Evolutionary conservation across 1,140 invertebrate species (phyloP).

Genomic region (Panonychus citri): DNA sequence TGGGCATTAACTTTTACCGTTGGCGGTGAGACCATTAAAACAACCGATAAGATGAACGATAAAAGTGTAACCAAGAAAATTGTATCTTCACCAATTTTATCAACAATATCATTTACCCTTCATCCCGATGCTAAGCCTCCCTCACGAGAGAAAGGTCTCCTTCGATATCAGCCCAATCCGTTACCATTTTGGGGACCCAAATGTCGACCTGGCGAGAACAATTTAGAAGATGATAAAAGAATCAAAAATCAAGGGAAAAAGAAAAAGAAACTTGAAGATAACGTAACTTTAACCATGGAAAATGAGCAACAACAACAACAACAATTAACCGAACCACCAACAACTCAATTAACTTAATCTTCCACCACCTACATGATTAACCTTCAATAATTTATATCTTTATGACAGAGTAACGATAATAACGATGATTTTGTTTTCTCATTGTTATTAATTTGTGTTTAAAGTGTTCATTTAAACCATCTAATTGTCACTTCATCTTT

Average conservation of each 20-base stretch:
- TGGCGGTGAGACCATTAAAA: too few species aligned
- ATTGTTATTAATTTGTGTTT: too few species aligned
- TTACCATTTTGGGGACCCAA: conserved; percentile 69
- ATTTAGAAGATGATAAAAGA: background rate
- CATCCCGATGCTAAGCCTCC: conserved; percentile 51
- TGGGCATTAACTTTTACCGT: conserved; percentile 36
- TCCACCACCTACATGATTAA: too few species aligned
- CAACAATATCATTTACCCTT: conserved; percentile 23
- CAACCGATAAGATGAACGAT: conserved; percentile 7
- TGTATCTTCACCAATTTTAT: conserved; percentile 1
- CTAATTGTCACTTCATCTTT: too few species aligned
- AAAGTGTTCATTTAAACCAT: too few species aligned
- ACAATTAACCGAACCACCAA: too few species aligned
- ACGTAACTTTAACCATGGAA: too few species aligned
- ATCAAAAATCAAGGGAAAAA: conserved; percentile 1
- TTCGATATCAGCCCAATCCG: conserved; percentile 69
- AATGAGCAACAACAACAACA: too few species aligned
- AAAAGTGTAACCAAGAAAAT: conserved; percentile 11
- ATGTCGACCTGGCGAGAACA: background rate
- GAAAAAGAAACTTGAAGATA: background rate
- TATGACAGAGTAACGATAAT: too few species aligned
- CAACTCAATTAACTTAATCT: too few species aligned
- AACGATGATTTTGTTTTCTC: too few species aligned
- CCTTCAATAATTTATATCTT: too few species aligned
- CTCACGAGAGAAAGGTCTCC: conserved; percentile 42